These are phyloP conservation scores for Dromaius novaehollandiae DNA, from an alignment of 2,113 vertebrate species.

Conservation along the genomic window DNA sequence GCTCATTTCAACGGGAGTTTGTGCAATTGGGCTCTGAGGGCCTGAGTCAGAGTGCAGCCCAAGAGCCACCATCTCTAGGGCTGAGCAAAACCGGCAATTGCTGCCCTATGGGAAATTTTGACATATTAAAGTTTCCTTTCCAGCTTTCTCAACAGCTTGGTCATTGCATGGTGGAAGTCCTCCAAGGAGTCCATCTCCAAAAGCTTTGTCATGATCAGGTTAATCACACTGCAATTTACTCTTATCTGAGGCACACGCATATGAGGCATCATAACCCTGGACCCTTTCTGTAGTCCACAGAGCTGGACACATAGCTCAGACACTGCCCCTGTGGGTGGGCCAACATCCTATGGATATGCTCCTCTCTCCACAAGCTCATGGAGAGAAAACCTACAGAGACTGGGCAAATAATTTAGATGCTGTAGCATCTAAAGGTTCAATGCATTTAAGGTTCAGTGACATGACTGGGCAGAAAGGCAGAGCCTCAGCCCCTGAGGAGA, in stretches of 20 bases:
- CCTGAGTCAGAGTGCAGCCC: neutral
- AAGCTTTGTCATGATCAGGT: neutral
- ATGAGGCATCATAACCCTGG: neutral
- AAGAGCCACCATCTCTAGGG: no score
- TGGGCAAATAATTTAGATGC: neutral
- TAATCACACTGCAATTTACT: neutral
- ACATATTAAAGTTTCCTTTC: neutral
- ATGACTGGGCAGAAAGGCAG: neutral
- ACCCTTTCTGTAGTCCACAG: neutral
- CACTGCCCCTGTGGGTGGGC: neutral
- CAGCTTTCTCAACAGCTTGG: neutral
- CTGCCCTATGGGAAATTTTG: neutral
- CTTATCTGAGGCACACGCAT: neutral
- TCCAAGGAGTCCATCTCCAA: neutral
- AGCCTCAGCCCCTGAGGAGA: neutral
- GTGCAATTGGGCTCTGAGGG: neutral
- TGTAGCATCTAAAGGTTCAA: neutral
- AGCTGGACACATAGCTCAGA: neutral
- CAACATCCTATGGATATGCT: neutral
- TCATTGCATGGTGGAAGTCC: neutral
- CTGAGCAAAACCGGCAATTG: neutral
- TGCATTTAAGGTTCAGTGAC: neutral
- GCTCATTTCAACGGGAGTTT: accelerated
- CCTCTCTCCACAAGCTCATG: neutral
- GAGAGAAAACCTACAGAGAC: neutral